A percentile compares a stretch with the other conserved stretches of the same genome.
These are phyloP conservation scores for Coracias cyanogaster DNA, from an alignment of 2,797 vertebrate genomes.

Conservation along the genomic window DNA sequence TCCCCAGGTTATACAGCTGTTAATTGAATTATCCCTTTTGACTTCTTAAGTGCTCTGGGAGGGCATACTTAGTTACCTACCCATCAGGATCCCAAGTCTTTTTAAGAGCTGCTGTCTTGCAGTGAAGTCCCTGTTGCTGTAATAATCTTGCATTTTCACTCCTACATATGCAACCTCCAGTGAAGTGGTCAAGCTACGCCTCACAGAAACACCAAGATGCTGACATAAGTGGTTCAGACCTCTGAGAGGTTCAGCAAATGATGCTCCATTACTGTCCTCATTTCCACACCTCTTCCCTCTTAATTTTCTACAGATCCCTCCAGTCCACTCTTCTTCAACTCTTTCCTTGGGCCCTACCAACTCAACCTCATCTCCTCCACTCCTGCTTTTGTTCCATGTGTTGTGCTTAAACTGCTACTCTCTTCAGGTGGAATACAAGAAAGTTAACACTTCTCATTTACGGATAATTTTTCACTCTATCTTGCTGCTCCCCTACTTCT, in stretches of 20 bases:
- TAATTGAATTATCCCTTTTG: not conserved
- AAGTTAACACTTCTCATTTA: not conserved
- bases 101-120: not conserved
- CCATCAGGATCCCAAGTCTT: not conserved
- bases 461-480: not conserved
- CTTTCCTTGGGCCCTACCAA: too few relatives aligned
- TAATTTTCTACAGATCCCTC: not conserved
- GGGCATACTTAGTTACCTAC: not conserved
- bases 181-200: not conserved
- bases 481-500: not conserved
- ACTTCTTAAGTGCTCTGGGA: not conserved
- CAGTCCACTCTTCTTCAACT: not conserved
- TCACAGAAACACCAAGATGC: not conserved
- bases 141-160: not conserved
- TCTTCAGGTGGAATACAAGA: fast-evolving
- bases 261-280: not conserved
- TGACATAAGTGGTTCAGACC: fast-evolving
- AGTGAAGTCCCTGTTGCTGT: not conserved
- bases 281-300: not conserved
- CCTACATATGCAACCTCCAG: not conserved
- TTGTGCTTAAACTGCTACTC: too few relatives aligned
- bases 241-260: not conserved
- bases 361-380: fast-evolving
- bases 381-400: fast-evolving
- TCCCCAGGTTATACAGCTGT: not conserved